Conservation (phyloP, 2,797 vertebrate genomes). For the Bovichtus variegatus region DNA sequence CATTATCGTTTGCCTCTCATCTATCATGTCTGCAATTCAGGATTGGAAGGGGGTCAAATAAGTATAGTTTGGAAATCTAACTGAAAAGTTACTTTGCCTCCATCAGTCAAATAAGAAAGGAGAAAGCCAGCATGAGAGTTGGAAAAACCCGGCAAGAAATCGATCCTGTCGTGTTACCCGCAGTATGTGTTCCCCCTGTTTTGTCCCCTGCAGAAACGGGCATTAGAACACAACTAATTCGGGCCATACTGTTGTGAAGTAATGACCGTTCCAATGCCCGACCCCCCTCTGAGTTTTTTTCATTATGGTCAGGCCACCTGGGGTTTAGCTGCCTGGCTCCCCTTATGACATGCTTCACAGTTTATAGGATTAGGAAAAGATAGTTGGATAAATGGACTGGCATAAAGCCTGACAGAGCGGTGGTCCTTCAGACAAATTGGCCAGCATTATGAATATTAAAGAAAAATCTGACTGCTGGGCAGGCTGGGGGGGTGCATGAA, state of each 20-base stretch:
- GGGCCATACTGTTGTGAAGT: constrained; percentile 75
- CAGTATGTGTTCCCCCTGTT: constrained; percentile 71
- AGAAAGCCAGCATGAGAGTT: constrained; percentile 68
- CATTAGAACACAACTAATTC: constrained; percentile 81
- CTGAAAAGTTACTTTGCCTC: constrained; percentile 69
- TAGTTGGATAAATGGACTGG: constrained; percentile 80
- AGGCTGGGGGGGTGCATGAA: constrained; percentile 25
- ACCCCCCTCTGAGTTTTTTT: constrained; percentile 79
- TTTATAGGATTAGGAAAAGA: constrained; percentile 83
- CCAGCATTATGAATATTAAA: constrained; percentile 69
- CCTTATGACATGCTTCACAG: constrained; percentile 75
- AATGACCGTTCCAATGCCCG: constrained; percentile 81
- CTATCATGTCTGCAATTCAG: constrained; percentile 69
- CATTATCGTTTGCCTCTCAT: constrained; percentile 61
- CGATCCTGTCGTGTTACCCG: constrained; percentile 73
- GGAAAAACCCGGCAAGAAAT: constrained; percentile 69
- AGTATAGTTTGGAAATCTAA: constrained; percentile 67
- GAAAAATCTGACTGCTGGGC: constrained; percentile 55
- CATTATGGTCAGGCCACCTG: constrained; percentile 81
- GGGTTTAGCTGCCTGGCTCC: constrained; percentile 72
- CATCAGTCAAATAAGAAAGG: constrained; percentile 70
- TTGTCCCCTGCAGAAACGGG: constrained; percentile 70
- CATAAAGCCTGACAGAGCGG: constrained; percentile 62
- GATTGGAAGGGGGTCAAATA: constrained; percentile 63
- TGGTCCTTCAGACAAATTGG: constrained; percentile 75